Evolutionary conservation across 2,797 vertebrate genomes (phyloP).

Genomic region (Halcyon badia): DNA sequence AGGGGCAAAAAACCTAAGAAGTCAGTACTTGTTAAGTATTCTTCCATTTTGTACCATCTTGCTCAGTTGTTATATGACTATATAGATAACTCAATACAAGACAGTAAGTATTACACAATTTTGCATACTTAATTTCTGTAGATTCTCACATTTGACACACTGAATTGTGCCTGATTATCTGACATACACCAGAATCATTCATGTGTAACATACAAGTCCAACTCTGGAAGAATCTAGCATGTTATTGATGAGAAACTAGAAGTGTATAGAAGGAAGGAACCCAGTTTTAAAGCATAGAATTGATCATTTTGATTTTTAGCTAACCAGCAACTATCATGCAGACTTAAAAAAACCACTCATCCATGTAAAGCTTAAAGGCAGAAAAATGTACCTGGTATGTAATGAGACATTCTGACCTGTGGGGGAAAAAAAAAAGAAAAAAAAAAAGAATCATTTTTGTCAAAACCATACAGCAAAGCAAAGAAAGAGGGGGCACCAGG

Average conservation of each 20-base stretch:
- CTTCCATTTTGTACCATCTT: neutral
- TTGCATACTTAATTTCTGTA: neutral
- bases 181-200: rapidly evolving
- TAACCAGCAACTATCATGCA: neutral
- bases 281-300: neutral
- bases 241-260: neutral
- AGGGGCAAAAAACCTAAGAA: neutral
- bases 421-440: too few relatives aligned
- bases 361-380: neutral
- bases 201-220: neutral
- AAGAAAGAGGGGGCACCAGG: neutral
- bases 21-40: neutral
- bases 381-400: neutral
- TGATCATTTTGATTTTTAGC: neutral
- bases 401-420: neutral
- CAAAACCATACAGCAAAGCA: neutral
- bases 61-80: neutral
- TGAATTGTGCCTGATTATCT: neutral
- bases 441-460: neutral
- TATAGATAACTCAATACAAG: neutral
- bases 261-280: neutral
- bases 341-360: neutral
- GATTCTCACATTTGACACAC: neutral
- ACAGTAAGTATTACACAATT: neutral
- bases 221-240: neutral